Evolutionary conservation across 2,113 vertebrate genomes (phyloP).

Genomic region (Lota lota): DNA sequence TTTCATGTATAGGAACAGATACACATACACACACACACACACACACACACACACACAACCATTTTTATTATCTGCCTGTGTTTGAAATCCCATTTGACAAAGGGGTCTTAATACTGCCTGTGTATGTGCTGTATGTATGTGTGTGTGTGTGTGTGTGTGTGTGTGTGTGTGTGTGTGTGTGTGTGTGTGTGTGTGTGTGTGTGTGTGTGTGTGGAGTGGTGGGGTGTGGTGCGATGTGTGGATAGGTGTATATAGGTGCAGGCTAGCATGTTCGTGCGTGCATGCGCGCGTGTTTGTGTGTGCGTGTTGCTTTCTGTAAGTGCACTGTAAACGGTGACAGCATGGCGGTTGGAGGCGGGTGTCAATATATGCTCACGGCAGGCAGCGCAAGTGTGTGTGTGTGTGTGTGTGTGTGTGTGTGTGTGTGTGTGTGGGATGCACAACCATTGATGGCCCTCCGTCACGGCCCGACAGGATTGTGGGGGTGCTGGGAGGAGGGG

Average conservation of each 20-base stretch:
- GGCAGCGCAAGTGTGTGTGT: slow-evolving; percentile 13
- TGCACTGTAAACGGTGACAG: slow-evolving; percentile 23
- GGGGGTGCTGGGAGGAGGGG: slow-evolving; percentile 24
- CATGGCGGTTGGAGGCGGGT: not conserved
- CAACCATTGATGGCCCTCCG: slow-evolving; percentile 48
- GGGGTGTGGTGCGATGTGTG: too few species aligned
- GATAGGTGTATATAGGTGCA: too few species aligned
- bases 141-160: slow-evolving; percentile 4
- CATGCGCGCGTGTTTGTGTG: slow-evolving; percentile 5
- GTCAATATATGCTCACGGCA: slow-evolving; percentile 1
- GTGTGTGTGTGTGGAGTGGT: not conserved
- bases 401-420: slow-evolving; percentile 24
- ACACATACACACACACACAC: too few species aligned
- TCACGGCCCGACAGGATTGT: slow-evolving; percentile 49
- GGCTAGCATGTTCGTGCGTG: not conserved
- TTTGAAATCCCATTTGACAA: slow-evolving; percentile 24
- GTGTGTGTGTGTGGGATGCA: slow-evolving; percentile 30
- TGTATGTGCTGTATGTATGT: not conserved
- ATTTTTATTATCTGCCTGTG: slow-evolving; percentile 2
- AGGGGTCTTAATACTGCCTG: slow-evolving; percentile 8
- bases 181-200: slow-evolving; percentile 3
- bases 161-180: not conserved
- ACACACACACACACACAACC: not conserved
- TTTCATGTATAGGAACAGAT: too few species aligned
- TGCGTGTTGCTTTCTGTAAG: not conserved